Percentiles rank a stretch among this genome's conserved stretches.
Conservation (phyloP, 2,113 vertebrate species). For the Noturus placidus region DNA sequence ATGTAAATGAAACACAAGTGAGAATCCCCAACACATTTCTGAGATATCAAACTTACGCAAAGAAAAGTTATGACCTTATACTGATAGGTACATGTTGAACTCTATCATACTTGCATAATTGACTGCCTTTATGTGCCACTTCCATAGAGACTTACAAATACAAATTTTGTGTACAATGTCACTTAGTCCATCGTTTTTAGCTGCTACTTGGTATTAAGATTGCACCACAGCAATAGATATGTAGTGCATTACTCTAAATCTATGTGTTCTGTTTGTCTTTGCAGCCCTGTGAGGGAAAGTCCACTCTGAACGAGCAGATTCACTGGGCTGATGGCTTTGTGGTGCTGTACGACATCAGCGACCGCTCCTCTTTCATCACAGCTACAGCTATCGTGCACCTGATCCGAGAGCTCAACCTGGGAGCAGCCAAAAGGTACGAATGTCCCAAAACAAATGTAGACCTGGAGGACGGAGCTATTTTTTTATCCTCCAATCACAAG, state of each 20-base stretch:
- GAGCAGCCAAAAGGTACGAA: conserved; percentile 77
- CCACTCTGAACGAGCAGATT: conserved; percentile 74
- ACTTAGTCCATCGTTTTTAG: background rate
- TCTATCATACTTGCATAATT: conserved; percentile 24
- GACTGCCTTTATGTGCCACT: conserved; percentile 3
- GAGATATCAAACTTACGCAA: background rate
- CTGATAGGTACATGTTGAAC: background rate
- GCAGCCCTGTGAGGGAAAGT: conserved; percentile 72
- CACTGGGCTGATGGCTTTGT: conserved; percentile 87
- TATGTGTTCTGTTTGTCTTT: conserved; percentile 34
- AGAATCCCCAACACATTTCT: background rate
- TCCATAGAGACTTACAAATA: background rate
- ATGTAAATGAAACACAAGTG: background rate
- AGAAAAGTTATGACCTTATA: background rate
- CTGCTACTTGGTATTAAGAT: background rate
- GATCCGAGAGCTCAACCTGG: conserved; percentile 74
- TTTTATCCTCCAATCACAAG: conserved; percentile 21
- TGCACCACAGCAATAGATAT: background rate
- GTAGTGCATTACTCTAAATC: background rate
- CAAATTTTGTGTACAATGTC: background rate
- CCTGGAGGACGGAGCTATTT: conserved; percentile 18
- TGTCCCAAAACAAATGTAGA: background rate
- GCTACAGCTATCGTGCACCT: conserved; percentile 80
- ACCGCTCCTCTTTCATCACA: conserved; percentile 81
- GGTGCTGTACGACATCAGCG: conserved; percentile 86